phyloP scores from a whole-genome alignment of 2,113 vertebrate genomes.

The Phyllostomus discolor region DNA sequence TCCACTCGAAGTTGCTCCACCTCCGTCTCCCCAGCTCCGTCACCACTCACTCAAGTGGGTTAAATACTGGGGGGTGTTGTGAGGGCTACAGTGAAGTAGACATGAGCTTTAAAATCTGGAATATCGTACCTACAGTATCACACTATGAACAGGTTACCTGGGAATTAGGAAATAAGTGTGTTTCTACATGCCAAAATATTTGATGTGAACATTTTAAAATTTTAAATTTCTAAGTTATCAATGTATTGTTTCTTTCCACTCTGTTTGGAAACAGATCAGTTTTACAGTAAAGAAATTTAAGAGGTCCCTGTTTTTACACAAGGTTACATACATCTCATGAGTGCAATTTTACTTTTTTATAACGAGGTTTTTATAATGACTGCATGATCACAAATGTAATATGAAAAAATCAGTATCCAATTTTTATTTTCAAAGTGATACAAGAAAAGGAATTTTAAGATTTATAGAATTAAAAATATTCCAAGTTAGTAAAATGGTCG shows the following conservation, averaged over 20 bases:
- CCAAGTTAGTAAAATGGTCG: conserved; percentile 11
- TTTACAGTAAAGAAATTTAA: background rate
- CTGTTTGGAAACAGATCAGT: background rate
- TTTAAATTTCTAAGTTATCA: background rate
- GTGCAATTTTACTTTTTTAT: background rate
- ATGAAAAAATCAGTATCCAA: conserved; percentile 45
- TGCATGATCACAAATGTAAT: conserved; percentile 9
- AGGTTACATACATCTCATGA: background rate
- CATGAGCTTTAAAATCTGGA: background rate
- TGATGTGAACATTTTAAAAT: background rate
- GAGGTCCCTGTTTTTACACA: background rate
- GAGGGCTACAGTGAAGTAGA: background rate
- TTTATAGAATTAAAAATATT: conserved; percentile 42
- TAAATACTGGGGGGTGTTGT: background rate
- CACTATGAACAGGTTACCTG: background rate
- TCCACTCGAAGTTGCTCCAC: too few relatives aligned
- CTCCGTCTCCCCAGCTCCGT: accelerated
- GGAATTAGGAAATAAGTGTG: background rate
- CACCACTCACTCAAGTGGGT: background rate
- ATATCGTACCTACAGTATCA: background rate
- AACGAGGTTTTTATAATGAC: background rate
- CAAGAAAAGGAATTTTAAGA: background rate
- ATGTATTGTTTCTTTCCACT: background rate
- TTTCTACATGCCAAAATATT: background rate
- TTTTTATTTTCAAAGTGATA: conserved; percentile 42